phyloP scores from a whole-genome alignment of 2,888 invertebrate species.

The Galerucella calmariensis region DNA sequence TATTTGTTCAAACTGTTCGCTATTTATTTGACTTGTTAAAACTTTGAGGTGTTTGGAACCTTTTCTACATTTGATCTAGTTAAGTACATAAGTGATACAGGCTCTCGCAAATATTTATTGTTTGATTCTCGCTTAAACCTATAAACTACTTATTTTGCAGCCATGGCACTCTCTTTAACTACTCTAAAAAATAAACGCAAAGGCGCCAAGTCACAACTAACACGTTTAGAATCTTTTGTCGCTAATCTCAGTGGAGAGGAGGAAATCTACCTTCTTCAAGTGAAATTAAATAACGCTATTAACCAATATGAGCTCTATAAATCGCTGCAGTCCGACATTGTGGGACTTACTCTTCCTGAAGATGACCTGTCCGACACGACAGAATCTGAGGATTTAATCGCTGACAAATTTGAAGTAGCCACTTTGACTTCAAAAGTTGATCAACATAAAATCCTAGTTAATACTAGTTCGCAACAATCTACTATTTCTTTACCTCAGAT shows the following conservation, averaged over 20 bases:
- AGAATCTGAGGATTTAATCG: conserved; percentile 2
- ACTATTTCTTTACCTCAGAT: conserved; percentile 4
- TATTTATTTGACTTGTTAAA: neutral
- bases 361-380: conserved; percentile 3
- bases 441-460: too few relatives aligned
- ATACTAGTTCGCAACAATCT: conserved; percentile 3
- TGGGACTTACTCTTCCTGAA: conserved; percentile 2
- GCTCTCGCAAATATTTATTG: too few relatives aligned
- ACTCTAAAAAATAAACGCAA: neutral
- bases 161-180: conserved; percentile 2
- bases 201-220: neutral
- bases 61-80: conserved; percentile 5
- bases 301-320: conserved; percentile 3
- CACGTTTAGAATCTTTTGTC: neutral
- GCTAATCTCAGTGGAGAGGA: neutral
- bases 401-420: conserved; percentile 1
- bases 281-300: neutral
- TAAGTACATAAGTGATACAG: neutral
- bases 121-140: too few relatives aligned
- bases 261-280: neutral
- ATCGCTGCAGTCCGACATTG: conserved; percentile 8
- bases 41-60: conserved; percentile 1
- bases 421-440: neutral
- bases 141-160: too few relatives aligned
- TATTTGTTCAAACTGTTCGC: conserved; percentile 4